Base-by-base conservation (phyloP, 2,888 invertebrate species). In the Prosopocoilus inquinatus region DNA sequence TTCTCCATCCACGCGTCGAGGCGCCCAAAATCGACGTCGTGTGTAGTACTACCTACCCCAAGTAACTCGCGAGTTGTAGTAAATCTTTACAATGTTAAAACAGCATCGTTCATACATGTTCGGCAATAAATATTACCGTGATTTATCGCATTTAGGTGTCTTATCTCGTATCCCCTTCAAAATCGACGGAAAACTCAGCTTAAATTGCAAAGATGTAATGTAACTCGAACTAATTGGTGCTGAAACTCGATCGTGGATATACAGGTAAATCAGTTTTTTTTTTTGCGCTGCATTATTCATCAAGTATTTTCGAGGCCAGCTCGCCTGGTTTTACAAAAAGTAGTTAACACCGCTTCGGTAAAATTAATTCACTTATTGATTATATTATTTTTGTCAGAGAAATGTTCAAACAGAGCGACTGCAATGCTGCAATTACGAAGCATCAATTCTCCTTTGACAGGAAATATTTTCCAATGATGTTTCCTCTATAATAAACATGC, bases 1-100 rank as follows among this genome's bases (percentile, higher is more conserved):
- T 16, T 38, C 55, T 45, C 55, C 56, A 54, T 46, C 51, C 48
- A 57, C 58, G 65, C 60, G 60, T 63, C 62, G 62, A 57, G 63
- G 64, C 63, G 60, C 62, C 57, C 58, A 57, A 61, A 55, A 64
- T 64, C 64, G 66, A 64, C 64, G 61, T 59, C 61, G 63, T 63
- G 59, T 58, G 58, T 64, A 55, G 49, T 50, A 46, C 36, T 45
- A 47, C 44, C 43, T 44, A 45, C 15, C 38, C 38, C 38, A 44
- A 16, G n/a, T 46, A 52, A 47, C 41, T 35, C 54, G 49, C 54
- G 50, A 46, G 50, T 41, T 16, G 50, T 46, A 54, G 55, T 46
- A 50, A 55, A 39, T 32, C 50, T 46, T 39, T 55, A 54, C 50
- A 32, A 55, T 55, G 55, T 35, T 11, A 41, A 41, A 11, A 16